Evolutionary conservation across 2,888 invertebrate species (phyloP).

Genomic region (Orchesellides sinensis): DNA sequence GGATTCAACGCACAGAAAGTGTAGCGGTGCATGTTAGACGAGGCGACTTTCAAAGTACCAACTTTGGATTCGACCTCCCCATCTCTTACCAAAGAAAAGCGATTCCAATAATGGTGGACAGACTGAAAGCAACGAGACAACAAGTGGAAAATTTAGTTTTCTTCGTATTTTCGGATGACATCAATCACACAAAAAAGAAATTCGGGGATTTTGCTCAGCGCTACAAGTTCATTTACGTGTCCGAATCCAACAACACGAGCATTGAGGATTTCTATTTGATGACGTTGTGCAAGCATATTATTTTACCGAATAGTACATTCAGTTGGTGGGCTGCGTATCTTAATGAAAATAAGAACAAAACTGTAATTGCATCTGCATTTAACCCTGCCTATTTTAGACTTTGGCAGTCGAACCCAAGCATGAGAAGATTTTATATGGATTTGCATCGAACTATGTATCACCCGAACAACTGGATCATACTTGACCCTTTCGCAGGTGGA

Average conservation of each 20-base stretch:
- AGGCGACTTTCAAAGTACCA: neutral
- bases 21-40: conserved; percentile 14
- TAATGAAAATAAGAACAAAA: neutral
- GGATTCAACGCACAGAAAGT: neutral
- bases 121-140: neutral
- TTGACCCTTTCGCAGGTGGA: neutral
- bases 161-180: conserved; percentile 44
- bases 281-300: conserved; percentile 25
- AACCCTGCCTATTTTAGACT: neutral
- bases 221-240: conserved; percentile 5
- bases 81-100: conserved; percentile 1
- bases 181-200: neutral
- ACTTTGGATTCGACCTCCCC: neutral
- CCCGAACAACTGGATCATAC: neutral
- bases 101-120: neutral
- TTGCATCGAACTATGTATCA: neutral
- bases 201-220: neutral
- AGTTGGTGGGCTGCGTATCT: conserved; percentile 46
- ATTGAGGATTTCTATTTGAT: conserved; percentile 39
- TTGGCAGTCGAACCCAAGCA: neutral
- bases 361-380: conserved; percentile 21
- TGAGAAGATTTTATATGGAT: neutral
- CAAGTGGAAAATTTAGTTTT: neutral
- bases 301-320: conserved; percentile 31
- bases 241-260: neutral